Base-by-base conservation (phyloP, 2,888 invertebrate genomes). In the Liodrosophila aerea region DNA sequence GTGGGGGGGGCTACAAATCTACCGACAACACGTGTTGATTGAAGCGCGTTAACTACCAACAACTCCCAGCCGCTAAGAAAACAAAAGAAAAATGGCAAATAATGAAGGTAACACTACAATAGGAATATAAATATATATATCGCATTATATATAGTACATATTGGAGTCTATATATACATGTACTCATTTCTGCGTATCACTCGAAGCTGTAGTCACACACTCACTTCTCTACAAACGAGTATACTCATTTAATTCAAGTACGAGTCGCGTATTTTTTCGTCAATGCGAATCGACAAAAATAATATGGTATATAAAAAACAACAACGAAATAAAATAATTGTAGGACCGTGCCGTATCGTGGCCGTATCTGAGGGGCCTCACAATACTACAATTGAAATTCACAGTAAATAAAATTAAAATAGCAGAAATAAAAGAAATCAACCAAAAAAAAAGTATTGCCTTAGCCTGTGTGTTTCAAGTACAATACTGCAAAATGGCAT, bases 191-290 rank as follows among this genome's bases (percentile, higher is more conserved):
- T 16, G 36, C 64, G 41, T 50, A 50, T 57, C 64, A 64, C 33
- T 57, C 57, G 29, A 53, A 53, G 51, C 52, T 36, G 39, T 40
- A 53, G 33, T 52, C 47, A 45, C 33, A 62, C 49, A 52, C 41
- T 50, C 34, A 18, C 50, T 36, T 40, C 18, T 11, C 15, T 37
- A 34, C 30, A 13, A 18, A 31, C 36, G 22, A 37, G 9, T 46
- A 53, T 34, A 27, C 9, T 7, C 30, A 60, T 56, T 47, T 39
- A 47, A 62, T 74, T 77, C 76, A 75, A 71, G 76, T 82, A 78
- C 76, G 58, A 52, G 37, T 74, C 43, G 69, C 63, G 68, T 58
- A 61, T 45, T 67, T 73, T 81, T 80, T 77, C 65, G 73, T 73
- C 64, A 73, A 76, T 84, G 77, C 81, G 64, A 77, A 72, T 72